Evolutionary conservation across 1,140 invertebrate species (phyloP), one percentile per base, ranked within the genome.

Genomic region (Aphelenchoides avenae): DNA sequence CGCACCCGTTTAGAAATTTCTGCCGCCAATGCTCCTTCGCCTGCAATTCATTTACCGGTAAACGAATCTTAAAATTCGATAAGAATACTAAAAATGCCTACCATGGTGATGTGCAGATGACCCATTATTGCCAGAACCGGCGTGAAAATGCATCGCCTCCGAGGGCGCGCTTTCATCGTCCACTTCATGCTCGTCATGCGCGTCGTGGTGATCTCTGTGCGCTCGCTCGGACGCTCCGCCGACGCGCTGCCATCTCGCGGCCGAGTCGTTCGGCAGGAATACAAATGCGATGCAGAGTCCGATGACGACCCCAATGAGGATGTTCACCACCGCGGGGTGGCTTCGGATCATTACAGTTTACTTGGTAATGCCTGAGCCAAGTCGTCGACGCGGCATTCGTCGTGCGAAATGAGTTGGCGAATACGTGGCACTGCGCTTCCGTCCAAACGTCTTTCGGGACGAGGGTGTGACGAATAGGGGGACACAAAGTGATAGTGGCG

Each of bases 1-100:
- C 87, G 82, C 5, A 84, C 79, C 73, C 85, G 85, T 51, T 84
- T 82, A 4, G 84, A 81, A 42, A 96, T 75, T 53, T 86, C 82
- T 54, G 85, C 82, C 0, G 90, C 89, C 0, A 89, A 81, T 4
- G 63, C 57, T 51, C 77, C 77, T 61, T 81, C 77, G 40, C 77
- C 82, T 82, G 59, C 11, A 71, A 70, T 26, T 30, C 5, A 37
- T 13, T 2, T 24, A n/a, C n/a, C n/a, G n/a, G n/a, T n/a, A n/a
- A n/a, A n/a, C n/a, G n/a, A n/a, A n/a, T n/a, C n/a, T n/a, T n/a
- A n/a, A n/a, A n/a, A n/a, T n/a, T n/a, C n/a, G n/a, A n/a, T n/a
- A n/a, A n/a, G n/a, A n/a, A n/a, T n/a, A n/a, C n/a, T n/a, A n/a
- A n/a, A n/a, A n/a, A n/a, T n/a, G n/a, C n/a, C n/a, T n/a, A n/a